Percentiles rank a stretch among this genome's conserved stretches.
Conservation (phyloP, 2,888 invertebrate species). For the Sphaerophoria taeniata region DNA sequence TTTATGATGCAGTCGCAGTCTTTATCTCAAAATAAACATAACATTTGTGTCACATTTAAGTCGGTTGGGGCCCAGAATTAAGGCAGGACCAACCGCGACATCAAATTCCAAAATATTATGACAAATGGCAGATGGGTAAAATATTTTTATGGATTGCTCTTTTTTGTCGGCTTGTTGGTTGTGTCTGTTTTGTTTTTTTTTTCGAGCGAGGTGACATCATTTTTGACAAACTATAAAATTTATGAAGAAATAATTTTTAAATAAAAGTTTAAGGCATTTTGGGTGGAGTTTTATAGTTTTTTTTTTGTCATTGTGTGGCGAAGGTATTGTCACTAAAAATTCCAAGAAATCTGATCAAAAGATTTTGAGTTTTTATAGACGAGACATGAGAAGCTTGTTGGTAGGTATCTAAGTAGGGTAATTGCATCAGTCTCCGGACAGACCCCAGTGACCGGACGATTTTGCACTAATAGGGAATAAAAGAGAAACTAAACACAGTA, state of each 20-base stretch:
- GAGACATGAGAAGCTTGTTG: no score
- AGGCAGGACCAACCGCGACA: constrained; percentile 13
- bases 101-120: constrained; percentile 14
- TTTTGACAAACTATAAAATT: constrained; percentile 1
- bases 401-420: no score
- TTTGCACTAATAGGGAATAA: no score
- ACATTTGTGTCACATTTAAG: constrained; percentile 54
- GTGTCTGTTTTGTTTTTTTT: neutral
- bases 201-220: constrained; percentile 9
- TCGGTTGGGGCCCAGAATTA: neutral
- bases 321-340: neutral
- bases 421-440: no score
- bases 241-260: constrained; percentile 16
- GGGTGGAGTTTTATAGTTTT: constrained; percentile 23
- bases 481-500: no score
- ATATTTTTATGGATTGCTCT: neutral
- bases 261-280: constrained; percentile 1
- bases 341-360: neutral
- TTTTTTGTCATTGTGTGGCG: neutral
- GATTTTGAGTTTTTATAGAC: neutral
- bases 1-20: constrained; percentile 46
- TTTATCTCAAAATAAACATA: constrained; percentile 63
- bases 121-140: constrained; percentile 16
- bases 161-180: neutral
- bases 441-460: no score